Evolutionary conservation across 2,113 vertebrate species (phyloP).

Genomic region (Urocolius indicus): DNA sequence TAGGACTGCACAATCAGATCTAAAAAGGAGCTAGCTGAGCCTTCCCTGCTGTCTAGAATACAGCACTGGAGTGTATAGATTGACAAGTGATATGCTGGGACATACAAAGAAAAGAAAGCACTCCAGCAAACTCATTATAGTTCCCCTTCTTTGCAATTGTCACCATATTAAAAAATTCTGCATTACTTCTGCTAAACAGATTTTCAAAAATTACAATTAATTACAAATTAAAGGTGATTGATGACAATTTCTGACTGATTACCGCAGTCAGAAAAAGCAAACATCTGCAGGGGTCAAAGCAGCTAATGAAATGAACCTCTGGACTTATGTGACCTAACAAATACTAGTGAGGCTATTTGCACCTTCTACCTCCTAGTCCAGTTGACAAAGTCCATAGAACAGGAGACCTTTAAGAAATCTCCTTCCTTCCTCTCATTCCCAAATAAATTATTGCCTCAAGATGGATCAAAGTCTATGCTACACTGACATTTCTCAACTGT

Average conservation of each 20-base stretch:
- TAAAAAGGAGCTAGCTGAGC: not conserved
- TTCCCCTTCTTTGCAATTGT: not conserved
- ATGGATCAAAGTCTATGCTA: not conserved
- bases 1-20: not conserved
- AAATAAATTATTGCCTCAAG: not conserved
- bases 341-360: not conserved
- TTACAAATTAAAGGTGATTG: not conserved
- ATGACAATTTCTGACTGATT: not conserved
- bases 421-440: not conserved
- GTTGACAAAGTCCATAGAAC: not conserved
- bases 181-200: not conserved
- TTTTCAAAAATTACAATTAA: fast-evolving
- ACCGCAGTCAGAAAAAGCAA: not conserved
- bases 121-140: not conserved
- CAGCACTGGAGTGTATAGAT: not conserved
- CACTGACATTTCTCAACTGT: not conserved
- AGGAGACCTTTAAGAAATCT: not conserved
- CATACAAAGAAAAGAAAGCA: not conserved
- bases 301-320: not conserved
- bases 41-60: not conserved
- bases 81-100: not conserved
- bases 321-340: not conserved
- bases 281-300: not conserved
- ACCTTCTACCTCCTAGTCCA: not conserved
- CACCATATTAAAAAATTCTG: not conserved